Evolutionary conservation across 1,140 invertebrate species (phyloP), one percentile per base, ranked within the genome.

Genomic region (Zaprionus camerounensis): DNA sequence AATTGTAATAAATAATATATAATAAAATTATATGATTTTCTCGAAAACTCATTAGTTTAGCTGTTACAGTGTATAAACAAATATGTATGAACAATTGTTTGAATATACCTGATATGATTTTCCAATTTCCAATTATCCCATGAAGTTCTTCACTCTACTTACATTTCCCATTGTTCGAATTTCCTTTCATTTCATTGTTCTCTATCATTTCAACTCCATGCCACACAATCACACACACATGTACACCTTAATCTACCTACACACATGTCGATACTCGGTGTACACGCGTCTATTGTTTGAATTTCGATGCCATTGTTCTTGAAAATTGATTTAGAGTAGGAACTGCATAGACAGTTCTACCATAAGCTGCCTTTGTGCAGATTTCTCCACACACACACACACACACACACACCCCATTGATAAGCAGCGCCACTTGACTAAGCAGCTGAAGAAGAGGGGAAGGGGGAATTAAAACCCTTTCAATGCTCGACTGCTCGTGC

Each of bases 41-140:
- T n/a, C 57, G 28, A 80, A 71, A 63, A 28, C 88, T 91, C 85
- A 83, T 80, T 83, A 77, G 90, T 83, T 91, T 91, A 80, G 84
- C 80, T 72, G 80, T 91, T 91, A 86, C 85, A 91, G 90, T 91
- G 90, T 90, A 81, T 82, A 84, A 90, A 86, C 36, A 58, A 71
- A 65, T 74, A 75, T 86, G 69, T 85, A 78, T 85, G 67, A 74
- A 82, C 31, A 80, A 75, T 78, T 71, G 82, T 82, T 66, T 41
- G 62, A 44, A 69, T 62, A 62, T 75, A 53, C 69, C 69, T 61
- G 58, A 65, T 67, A 58, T 67, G 38, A 34, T 34, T 34, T 34
- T 11, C 31, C 31, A 46, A 58, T 57, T 67, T 58, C 44, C 20
- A 65, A 71, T 71, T 71, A 58, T 71, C 46, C 62, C 49, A 24